Evolutionary conservation across 2,888 invertebrate genomes (phyloP), one percentile per base, ranked within the genome.

Genomic region (Sminthurides aquaticus): DNA sequence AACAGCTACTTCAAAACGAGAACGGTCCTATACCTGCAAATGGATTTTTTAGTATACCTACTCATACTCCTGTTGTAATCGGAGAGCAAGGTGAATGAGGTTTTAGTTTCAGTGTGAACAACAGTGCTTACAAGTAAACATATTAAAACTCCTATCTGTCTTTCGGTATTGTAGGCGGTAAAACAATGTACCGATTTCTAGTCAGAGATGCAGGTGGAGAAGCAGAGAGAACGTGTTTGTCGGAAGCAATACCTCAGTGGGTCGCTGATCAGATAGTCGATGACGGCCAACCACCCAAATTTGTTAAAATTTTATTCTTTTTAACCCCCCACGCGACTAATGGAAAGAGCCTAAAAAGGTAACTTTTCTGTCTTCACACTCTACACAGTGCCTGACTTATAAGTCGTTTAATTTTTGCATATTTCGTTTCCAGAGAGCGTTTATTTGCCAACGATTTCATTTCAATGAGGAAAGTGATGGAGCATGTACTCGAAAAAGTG

Each of bases 381-480:
- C 55, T 26, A 63, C 11, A 57, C 43, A 1, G 22, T 60, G 8
- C 62, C 27, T 25, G 11, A 5, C 28, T 57, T 57, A 57, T 11
- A 26, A 11, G 8, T 57, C n/a, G n/a, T 57, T 57, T 20, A 25
- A 26, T 5, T 22, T 54, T 22, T 15, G 54, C n/a, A 15, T 15
- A 20, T 22, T n/a, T n/a, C n/a, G 28, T 34, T 27, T 59, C 24
- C 29, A 83, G 97, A 86, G 99, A 99, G 80, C 88, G 98, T 20
- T 82, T 99, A 73, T 94, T 97, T 65, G 99, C 99, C 1, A 99
- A 97, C 78, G 99, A 99, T 80, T 98, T 99, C 81, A 92, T 99
- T 75, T 97, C 96, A 80, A 93, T 98, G 76, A 87, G 97, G 48
- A 99, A 99, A 81, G 97, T 99, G 1, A 94, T 97, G 24, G 99